phyloP scores from a whole-genome alignment of 2,888 invertebrate species.

The Ophion slaviceki region DNA sequence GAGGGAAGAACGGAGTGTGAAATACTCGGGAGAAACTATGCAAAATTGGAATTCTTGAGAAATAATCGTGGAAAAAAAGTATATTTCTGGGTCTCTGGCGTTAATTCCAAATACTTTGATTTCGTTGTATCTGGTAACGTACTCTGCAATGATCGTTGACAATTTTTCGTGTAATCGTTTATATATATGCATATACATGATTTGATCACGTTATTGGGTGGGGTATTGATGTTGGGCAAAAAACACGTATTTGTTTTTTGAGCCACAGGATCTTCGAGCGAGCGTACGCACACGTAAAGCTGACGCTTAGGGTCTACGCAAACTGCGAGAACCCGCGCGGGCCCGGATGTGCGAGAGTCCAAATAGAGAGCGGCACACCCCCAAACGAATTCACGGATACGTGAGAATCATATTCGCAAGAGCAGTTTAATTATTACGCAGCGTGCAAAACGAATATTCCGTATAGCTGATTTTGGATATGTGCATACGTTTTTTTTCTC shows the following conservation, averaged over 20 bases:
- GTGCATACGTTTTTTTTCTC: slow-evolving; percentile 19
- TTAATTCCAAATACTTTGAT: background rate
- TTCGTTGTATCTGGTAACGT: slow-evolving; percentile 43
- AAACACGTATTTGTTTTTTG: slow-evolving; percentile 65
- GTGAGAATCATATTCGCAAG: slow-evolving; percentile 46
- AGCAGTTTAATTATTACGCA: slow-evolving; percentile 10
- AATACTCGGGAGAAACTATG: slow-evolving; percentile 8
- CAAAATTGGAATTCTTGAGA: background rate
- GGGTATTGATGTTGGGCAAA: slow-evolving; percentile 49
- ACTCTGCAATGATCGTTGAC: slow-evolving; percentile 29
- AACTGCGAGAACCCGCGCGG: slow-evolving; percentile 25
- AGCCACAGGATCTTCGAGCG: slow-evolving; percentile 60
- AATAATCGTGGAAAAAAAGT: background rate
- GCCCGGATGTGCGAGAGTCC: slow-evolving; percentile 25
- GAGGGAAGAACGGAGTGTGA: background rate
- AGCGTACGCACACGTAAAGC: slow-evolving; percentile 8
- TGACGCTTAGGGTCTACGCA: slow-evolving; percentile 37
- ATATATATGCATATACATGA: background rate
- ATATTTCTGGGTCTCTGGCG: slow-evolving; percentile 59
- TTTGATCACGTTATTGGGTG: slow-evolving; percentile 13
- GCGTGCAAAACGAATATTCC: background rate
- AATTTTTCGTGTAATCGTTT: slow-evolving; percentile 13
- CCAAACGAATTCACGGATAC: slow-evolving; percentile 33
- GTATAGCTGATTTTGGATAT: slow-evolving; percentile 35
- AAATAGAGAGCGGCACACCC: slow-evolving; percentile 28